Evolutionary conservation across 2,113 vertebrate species (phyloP), one percentile per base, ranked within the genome.

Genomic region (Lucifuga dentata): DNA sequence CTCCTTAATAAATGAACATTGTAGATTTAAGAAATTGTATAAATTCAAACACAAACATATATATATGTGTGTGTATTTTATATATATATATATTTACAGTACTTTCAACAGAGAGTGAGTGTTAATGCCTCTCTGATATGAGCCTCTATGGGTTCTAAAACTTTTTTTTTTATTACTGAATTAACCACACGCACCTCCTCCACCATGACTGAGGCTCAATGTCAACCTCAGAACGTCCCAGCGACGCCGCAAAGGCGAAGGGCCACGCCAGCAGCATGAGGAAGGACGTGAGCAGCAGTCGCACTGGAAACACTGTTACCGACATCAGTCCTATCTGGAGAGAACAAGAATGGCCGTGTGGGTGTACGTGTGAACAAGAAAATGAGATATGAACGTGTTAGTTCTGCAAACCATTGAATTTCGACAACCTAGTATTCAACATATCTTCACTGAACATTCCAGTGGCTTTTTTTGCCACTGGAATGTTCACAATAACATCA

Each of bases 251-350:
- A 36, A 98, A 96, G 0, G 95, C 95, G 23, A 98, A 94, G 26
- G 96, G 96, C 97, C 98, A 99, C 21, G 95, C 97, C 73, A 99
- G 84, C 80, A 99, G 83, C 96, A 99, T 98, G 94, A 97, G 87
- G 85, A 94, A 95, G 38, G 92, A 93, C 3, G 94, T 93, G 7
- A 95, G 87, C 56, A 98, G 93, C 67, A 99, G 90, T 9, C 97
- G 94, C 74, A 98, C 68, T 0, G 97, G 97, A 71, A 99, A 98
- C 19, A 99, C 91, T 0, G 96, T 99, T 59, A 97, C 84, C 0
- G 96, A 95, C 97, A 99, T 95, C 88, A 97, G 64, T 23, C 89
- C 92, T n/a, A 98, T 93, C 97, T 99, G 92, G 78, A 88, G 20
- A 35, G 51, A 53, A 20, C 56, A 10, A 49, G 33, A 29, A 17